Evolutionary conservation across 92 coral and sea anemone genomes (phyloP), one percentile per base, ranked within the genome.

Genomic region (Actinostola sp.): DNA sequence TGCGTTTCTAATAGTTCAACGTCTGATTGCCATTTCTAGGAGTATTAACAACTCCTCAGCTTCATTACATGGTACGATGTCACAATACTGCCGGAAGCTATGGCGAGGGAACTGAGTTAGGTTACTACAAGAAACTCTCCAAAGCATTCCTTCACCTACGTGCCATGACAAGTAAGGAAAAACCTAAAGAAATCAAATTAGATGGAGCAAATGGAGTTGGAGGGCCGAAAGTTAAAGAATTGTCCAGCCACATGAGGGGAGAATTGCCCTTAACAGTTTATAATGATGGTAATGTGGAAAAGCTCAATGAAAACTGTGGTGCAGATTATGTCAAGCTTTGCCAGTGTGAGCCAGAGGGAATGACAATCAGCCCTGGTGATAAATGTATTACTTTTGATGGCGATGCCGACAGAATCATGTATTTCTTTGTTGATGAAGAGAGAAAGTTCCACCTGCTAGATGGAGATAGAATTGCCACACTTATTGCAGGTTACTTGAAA

Each of bases 131-230:
- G 77, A 95, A 95, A 61, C 67, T 95, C 15, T 75, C 99, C 64
- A 85, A 92, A 70, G 99, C 97, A 14, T 95, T 82, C 59, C 82
- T 86, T 42, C 82, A 89, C 38, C 82, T 95, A 61, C 70, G 89
- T 46, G 32, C 87, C 1, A 52, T 86, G 64, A 65, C 86, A 35
- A 74, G 84, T 30, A 75, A 75, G 26, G 78, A 31, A 21, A 79
- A 51, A 43, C 83, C 81, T 14, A 78, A 82, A 27, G 83, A 82
- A 63, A 84, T 95, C 60, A 95, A 92, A 58, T 63, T 95, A 3
- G 99, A 95, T 78, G 97, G 97, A 31, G 99, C 99, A 27, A 95
- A 95, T 86, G 99, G 99, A 11, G 99, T 95, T 17, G 99, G 99
- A 26, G 99, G 97, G 30, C 76, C 76, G 46, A 91, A 95, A 71